phyloP scores from a whole-genome alignment of 2,113 vertebrate species.

The Bubalus kerabau region DNA sequence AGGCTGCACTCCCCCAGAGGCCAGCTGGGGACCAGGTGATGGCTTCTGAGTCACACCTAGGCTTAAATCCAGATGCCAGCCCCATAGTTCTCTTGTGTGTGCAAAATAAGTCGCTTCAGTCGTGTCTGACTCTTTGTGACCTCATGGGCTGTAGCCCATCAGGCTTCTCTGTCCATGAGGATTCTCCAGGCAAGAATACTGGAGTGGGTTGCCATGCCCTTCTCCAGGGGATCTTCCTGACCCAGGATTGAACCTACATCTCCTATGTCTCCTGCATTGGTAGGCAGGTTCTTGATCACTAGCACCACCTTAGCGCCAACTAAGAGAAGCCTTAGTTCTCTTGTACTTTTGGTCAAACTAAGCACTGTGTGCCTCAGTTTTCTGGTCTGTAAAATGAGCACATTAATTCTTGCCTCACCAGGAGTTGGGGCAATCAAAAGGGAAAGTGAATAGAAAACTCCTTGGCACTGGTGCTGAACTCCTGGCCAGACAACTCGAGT shows the following conservation, averaged over 20 bases:
- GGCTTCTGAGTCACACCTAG: background rate
- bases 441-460: no score
- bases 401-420: background rate
- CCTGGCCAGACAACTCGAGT: background rate
- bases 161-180: background rate
- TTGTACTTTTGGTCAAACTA: background rate
- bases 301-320: background rate
- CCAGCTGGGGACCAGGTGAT: rapidly evolving
- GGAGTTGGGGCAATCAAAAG: background rate
- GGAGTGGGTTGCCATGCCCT: background rate
- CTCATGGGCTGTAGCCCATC: background rate
- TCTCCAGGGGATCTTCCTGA: background rate
- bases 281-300: background rate
- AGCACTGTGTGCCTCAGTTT: background rate
- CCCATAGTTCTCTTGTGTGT: background rate
- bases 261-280: background rate
- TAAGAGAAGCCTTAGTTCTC: background rate
- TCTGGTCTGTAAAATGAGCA: background rate
- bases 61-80: background rate
- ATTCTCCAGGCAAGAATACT: background rate
- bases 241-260: background rate
- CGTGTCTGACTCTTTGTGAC: background rate
- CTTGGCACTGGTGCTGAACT: background rate
- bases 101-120: background rate
- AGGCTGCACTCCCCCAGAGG: no score